phyloP scores from a whole-genome alignment of 2,797 vertebrate genomes.

The Helicolenus hilgendorfi region DNA sequence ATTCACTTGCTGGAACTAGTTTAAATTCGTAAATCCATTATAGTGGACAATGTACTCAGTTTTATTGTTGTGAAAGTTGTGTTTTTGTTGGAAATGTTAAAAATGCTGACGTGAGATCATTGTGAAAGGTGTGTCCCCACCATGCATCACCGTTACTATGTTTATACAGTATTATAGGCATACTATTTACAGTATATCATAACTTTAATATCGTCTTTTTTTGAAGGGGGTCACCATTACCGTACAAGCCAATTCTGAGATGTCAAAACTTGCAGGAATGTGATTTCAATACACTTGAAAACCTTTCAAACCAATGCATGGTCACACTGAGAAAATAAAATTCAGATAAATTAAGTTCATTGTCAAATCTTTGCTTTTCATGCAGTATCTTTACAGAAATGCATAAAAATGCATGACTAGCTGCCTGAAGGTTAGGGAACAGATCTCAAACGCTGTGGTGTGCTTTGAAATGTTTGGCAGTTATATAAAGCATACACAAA shows the following conservation, averaged over 20 bases:
- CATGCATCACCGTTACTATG: background rate
- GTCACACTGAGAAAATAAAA: background rate
- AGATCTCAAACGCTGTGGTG: background rate
- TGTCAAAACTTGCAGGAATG: background rate
- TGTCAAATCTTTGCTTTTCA: constrained; percentile 24
- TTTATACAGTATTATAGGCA: background rate
- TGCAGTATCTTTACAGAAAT: constrained; percentile 12
- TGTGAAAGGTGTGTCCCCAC: background rate
- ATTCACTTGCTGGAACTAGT: background rate
- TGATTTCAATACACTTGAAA: background rate
- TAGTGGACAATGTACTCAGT: background rate
- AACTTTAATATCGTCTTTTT: background rate
- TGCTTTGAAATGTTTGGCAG: constrained; percentile 23
- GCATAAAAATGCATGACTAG: constrained; percentile 4
- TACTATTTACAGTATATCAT: background rate
- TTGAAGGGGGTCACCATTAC: background rate
- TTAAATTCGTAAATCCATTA: background rate
- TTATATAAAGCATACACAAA: constrained; percentile 11
- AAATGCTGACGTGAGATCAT: background rate
- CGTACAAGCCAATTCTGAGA: background rate
- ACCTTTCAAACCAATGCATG: background rate
- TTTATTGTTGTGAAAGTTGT: background rate
- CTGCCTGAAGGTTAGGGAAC: constrained; percentile 1
- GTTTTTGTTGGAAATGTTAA: background rate
- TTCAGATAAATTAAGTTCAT: constrained; percentile 10